Base-by-base conservation (phyloP, 2,797 vertebrate species). In the Spinibarbus caldwelli region DNA sequence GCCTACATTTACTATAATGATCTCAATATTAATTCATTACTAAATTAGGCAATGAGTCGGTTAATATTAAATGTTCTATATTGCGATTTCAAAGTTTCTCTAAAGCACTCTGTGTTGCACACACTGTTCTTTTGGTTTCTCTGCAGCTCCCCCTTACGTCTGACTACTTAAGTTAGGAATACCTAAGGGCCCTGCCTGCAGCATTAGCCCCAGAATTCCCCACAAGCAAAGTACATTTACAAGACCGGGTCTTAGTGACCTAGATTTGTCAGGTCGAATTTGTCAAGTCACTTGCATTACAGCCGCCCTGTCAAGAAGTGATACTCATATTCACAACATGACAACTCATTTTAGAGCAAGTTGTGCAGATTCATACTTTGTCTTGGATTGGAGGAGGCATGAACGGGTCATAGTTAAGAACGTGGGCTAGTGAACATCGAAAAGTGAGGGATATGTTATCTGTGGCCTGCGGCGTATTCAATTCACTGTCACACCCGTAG, bases 241-340 rank as follows among this genome's bases (percentile, higher is more conserved):
- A 78, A 83, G n/a, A 76, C 31, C 4, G 54, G 57, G 57, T 85
- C 54, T 84, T 47, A 21, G 21, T 87, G 88, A 85, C 80, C 87
- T 66, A 81, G 84, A 89, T 90, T 90, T 90, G 90, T 90, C 84
- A 82, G 68, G 62, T 88, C 52, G 17, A n/a, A 86, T 89, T 89
- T 86, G 85, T 86, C 34, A 81, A 77, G 68, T 47, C 70, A 31
- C 80, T 87, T 68, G 68, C 78, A 81, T 80, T 88, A 71, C 43
- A 86, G 84, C 75, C 31, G 47, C 54, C 45, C 5, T 84, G 72
- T 78, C 62, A 77, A 71, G 76, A 75, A 49, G 78, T 86, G 23
- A 85, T 79, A 52, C 85, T 75, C 75, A 85, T 71, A 75, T 71
- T 80, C 75, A 17, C 34, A 80, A 85, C 43, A 31, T 80, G 70